A percentile compares a stretch with the other conserved stretches of the same genome.
phyloP scores from a whole-genome alignment of 2,797 vertebrate species.

The Anguilla obscura region DNA sequence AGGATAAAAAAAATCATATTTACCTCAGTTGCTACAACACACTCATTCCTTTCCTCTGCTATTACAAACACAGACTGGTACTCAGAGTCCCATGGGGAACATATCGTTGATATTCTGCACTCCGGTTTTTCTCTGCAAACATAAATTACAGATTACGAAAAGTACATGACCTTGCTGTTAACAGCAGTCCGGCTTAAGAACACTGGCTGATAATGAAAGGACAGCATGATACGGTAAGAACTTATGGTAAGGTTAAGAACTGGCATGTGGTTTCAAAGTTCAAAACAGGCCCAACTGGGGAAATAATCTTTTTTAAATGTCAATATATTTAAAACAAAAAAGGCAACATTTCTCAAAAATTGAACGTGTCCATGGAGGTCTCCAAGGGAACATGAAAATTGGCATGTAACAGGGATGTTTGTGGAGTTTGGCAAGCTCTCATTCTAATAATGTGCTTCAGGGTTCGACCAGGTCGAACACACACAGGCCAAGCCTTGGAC shows the following conservation, averaged over 20 bases:
- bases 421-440: neutral
- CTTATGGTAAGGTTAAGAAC: neutral
- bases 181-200: constrained; percentile 25
- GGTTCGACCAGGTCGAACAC: neutral
- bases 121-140: constrained; percentile 90
- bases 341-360: neutral
- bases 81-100: constrained; percentile 91
- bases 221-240: neutral
- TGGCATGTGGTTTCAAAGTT: neutral
- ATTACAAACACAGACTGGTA: constrained; percentile 98
- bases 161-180: constrained; percentile 56
- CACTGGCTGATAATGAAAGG: neutral
- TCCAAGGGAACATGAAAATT: neutral
- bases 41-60: constrained; percentile 92
- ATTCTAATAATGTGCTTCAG: neutral
- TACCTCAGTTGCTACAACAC: constrained; percentile 99
- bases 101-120: constrained; percentile 98
- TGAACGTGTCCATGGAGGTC: neutral
- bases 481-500: neutral
- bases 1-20: neutral
- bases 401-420: neutral
- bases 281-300: neutral
- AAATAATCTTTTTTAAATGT: neutral
- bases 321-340: neutral
- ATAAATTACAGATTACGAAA: constrained; percentile 65